phyloP scores from a whole-genome alignment of 2,797 vertebrate genomes.

The Gephyroberyx darwinii region DNA sequence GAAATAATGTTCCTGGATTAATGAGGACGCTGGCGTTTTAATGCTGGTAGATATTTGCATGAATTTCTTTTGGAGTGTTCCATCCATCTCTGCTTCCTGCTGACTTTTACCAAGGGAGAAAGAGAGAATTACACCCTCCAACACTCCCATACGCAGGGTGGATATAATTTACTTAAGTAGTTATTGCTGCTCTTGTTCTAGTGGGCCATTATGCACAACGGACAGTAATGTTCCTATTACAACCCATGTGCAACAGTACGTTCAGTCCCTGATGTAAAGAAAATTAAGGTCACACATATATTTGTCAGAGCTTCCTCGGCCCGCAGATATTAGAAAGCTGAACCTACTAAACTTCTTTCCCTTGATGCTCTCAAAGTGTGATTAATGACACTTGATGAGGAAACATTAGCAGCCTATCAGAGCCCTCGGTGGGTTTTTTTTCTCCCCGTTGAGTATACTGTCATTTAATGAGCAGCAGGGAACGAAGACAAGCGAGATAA shows the following conservation, averaged over 20 bases:
- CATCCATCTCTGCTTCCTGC: constrained; percentile 44
- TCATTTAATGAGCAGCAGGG: constrained; percentile 72
- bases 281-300: not conserved
- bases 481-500: constrained; percentile 68
- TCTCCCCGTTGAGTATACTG: constrained; percentile 48
- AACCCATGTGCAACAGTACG: not conserved
- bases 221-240: not conserved
- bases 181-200: constrained; percentile 11
- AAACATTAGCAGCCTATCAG: constrained; percentile 66
- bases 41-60: constrained; percentile 51
- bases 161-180: too few relatives aligned
- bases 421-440: constrained; percentile 32
- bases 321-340: constrained; percentile 15
- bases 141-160: not conserved
- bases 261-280: not conserved
- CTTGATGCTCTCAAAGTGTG: constrained; percentile 59
- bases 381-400: constrained; percentile 75
- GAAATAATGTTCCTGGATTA: constrained; percentile 50
- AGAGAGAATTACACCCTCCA: constrained; percentile 3
- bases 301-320: constrained; percentile 27
- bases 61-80: too few relatives aligned
- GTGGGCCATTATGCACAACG: constrained; percentile 10
- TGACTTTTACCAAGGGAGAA: constrained; percentile 24
- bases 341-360: constrained; percentile 47
- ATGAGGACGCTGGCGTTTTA: constrained; percentile 66